phyloP scores from a whole-genome alignment of 2,797 vertebrate species.

The Myoxocephalus aenaeus region DNA sequence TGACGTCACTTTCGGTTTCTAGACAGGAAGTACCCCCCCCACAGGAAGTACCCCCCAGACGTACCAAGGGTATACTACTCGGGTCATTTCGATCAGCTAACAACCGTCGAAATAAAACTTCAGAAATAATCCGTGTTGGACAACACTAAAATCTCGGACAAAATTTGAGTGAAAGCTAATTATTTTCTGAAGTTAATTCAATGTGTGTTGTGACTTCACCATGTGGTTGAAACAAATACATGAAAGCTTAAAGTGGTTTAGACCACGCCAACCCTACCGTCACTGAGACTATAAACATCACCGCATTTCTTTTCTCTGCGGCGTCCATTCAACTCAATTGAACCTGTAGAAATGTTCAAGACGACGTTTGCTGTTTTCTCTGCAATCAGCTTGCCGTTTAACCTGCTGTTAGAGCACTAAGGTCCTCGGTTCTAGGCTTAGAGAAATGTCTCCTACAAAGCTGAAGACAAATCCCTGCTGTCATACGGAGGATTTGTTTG shows the following conservation, averaged over 20 bases:
- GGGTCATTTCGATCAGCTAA: constrained; percentile 15
- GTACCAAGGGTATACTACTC: too few relatives aligned
- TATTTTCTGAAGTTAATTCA: constrained; percentile 1
- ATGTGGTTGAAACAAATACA: too few relatives aligned
- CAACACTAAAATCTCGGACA: neutral
- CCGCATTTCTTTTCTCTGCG: too few relatives aligned
- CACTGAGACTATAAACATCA: too few relatives aligned
- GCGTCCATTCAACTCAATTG: neutral
- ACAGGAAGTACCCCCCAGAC: too few relatives aligned
- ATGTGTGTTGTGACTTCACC: neutral
- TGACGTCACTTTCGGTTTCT: too few relatives aligned
- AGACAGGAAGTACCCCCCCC: too few relatives aligned
- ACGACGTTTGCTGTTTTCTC: neutral
- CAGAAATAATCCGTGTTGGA: neutral
- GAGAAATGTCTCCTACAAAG: neutral
- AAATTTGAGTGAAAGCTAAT: neutral
- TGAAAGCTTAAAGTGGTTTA: too few relatives aligned
- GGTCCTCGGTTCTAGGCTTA: neutral
- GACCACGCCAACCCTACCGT: too few relatives aligned
- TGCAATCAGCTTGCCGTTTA: neutral
- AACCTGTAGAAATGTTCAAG: neutral
- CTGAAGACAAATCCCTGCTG: too few relatives aligned
- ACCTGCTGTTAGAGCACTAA: too few relatives aligned
- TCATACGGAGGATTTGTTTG: neutral
- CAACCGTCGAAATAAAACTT: constrained; percentile 21